A percentile compares a stretch with the other conserved stretches of the same genome.
phyloP scores from a whole-genome alignment of 1,140 invertebrate genomes.

The Grapholita molesta region DNA sequence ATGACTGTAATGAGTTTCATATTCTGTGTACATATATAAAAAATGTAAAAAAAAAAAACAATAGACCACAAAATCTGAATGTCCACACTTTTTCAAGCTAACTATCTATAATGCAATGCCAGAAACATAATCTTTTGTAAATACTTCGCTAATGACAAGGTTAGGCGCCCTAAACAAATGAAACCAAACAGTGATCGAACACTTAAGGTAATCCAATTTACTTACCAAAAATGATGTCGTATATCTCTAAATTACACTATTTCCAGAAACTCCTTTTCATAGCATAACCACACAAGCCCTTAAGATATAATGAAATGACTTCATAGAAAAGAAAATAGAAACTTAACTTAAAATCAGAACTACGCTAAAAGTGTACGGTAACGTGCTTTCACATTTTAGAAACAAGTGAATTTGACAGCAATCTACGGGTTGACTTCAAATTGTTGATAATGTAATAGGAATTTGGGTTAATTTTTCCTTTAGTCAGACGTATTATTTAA shows the following conservation, averaged over 20 bases:
- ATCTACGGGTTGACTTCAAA: not conserved
- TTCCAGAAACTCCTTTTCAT: not conserved
- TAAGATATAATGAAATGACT: not conserved
- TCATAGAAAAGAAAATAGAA: not conserved
- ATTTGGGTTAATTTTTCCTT: slow-evolving; percentile 9
- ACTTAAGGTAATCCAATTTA: not conserved
- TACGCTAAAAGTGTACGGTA: not conserved
- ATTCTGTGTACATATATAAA: too few species aligned
- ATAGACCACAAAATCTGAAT: too few species aligned
- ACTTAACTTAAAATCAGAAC: not conserved
- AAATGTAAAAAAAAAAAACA: too few species aligned
- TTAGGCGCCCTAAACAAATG: not conserved
- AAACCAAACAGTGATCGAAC: not conserved
- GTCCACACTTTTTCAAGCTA: too few species aligned
- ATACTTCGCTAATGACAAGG: not conserved
- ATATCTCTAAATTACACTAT: not conserved
- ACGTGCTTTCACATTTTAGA: slow-evolving; percentile 11
- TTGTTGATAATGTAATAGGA: not conserved
- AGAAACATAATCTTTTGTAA: not conserved
- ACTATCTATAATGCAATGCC: too few species aligned
- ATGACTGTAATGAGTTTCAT: too few species aligned
- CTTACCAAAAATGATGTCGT: not conserved
- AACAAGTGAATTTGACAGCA: not conserved
- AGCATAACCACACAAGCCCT: not conserved
- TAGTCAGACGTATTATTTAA: slow-evolving; percentile 11